A percentile compares a stretch with the other conserved stretches of the same genome.
These are phyloP conservation scores for Synanthedon vespiformis DNA, from an alignment of 2,888 invertebrate species.

Conservation along the genomic window DNA sequence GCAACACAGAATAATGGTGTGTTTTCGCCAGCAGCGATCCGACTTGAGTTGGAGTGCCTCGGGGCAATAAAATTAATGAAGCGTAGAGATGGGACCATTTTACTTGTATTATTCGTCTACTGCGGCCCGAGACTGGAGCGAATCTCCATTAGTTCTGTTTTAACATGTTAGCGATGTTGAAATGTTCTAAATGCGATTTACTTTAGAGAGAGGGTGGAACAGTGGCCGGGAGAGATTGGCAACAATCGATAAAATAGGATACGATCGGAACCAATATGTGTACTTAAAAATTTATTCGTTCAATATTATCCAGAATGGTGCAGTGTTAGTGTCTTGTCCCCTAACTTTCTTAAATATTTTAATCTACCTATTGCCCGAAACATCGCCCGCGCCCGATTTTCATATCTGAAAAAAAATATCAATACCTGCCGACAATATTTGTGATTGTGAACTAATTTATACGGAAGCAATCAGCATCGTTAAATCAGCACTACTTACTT, in stretches of 20 bases:
- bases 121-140: constrained; percentile 68
- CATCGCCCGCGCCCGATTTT: too few relatives aligned
- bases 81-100: constrained; percentile 71
- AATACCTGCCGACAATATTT: too few relatives aligned
- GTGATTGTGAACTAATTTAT: too few relatives aligned
- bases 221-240: constrained; percentile 55
- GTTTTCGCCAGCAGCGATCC: constrained; percentile 58
- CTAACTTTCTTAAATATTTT: too few relatives aligned
- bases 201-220: constrained; percentile 63
- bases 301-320: too few relatives aligned
- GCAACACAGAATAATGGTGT: constrained; percentile 61
- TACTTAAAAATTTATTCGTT: too few relatives aligned
- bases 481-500: too few relatives aligned
- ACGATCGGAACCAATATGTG: constrained; percentile 34
- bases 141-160: constrained; percentile 72
- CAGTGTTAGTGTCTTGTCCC: too few relatives aligned
- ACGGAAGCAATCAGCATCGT: too few relatives aligned
- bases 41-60: constrained; percentile 58
- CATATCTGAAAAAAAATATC: too few relatives aligned
- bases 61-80: constrained; percentile 71
- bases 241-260: constrained; percentile 49
- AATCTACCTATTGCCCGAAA: too few relatives aligned
- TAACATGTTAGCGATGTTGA: constrained; percentile 71
- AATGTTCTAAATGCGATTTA: constrained; percentile 71
- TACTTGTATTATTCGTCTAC: constrained; percentile 71